Evolutionary conservation across 2,888 invertebrate species (phyloP).

Genomic region (Polylopha cassiicola): DNA sequence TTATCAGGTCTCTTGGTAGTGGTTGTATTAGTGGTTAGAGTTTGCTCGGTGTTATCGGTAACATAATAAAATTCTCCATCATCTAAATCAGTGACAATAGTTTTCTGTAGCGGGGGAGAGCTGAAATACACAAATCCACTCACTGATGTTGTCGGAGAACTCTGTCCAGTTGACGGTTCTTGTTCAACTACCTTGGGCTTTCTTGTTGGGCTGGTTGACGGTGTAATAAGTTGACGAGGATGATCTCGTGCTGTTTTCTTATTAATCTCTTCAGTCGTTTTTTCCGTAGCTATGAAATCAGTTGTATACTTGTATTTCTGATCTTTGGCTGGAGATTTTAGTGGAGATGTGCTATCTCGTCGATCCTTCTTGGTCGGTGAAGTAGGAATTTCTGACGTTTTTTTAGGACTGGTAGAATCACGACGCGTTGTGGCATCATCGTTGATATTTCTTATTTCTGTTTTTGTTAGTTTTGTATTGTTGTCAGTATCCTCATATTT

Average conservation of each 20-base stretch:
- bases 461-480: conserved; percentile 23
- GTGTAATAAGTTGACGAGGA: conserved; percentile 62
- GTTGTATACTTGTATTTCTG: conserved; percentile 43
- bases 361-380: conserved; percentile 38
- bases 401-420: conserved; percentile 30
- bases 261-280: conserved; percentile 44
- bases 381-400: conserved; percentile 27
- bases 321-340: conserved; percentile 41
- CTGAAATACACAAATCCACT: conserved; percentile 74
- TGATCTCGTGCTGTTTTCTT: conserved; percentile 44
- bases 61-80: conserved; percentile 41
- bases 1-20: conserved; percentile 36
- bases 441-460: conserved; percentile 30
- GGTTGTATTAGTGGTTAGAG: conserved; percentile 22
- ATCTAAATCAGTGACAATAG: conserved; percentile 58
- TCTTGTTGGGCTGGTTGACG: conserved; percentile 72
- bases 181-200: conserved; percentile 51
- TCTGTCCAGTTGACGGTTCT: conserved; percentile 63
- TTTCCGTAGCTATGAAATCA: conserved; percentile 55
- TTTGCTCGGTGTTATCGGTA: conserved; percentile 33
- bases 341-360: conserved; percentile 43
- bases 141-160: conserved; percentile 74
- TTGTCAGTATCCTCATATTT: conserved; percentile 24
- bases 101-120: conserved; percentile 45
- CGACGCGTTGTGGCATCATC: conserved; percentile 32